phyloP scores from a whole-genome alignment of 2,113 vertebrate genomes.

The Accipiter virgatus region DNA sequence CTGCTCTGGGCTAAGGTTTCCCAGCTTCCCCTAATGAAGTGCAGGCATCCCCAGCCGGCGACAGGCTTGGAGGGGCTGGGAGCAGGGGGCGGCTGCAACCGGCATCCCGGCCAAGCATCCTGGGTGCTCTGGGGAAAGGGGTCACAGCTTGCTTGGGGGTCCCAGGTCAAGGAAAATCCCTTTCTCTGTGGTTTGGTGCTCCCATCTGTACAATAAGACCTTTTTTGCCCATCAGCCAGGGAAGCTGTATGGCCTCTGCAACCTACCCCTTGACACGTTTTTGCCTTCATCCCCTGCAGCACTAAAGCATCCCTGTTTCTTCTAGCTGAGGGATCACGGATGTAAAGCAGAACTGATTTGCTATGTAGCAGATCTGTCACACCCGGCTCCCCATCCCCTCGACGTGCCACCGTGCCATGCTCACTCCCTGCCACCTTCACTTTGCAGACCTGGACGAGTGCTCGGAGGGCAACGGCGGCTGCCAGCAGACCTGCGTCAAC shows the following conservation, averaged over 20 bases:
- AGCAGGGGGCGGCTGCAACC: not conserved
- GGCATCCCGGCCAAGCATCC: not conserved
- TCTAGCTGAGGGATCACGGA: not conserved
- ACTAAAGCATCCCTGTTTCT: not conserved
- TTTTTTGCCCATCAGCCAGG: not conserved
- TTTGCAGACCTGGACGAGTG: conserved; percentile 93
- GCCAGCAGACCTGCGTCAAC: conserved; percentile 97
- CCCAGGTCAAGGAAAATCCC: not conserved
- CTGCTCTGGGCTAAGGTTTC: conserved; percentile 25
- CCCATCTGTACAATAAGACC: not conserved
- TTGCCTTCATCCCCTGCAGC: not conserved
- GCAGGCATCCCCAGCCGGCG: not conserved
- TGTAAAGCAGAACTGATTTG: not conserved
- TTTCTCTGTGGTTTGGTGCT: not conserved
- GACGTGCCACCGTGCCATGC: rapidly evolving
- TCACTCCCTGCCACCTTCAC: not conserved
- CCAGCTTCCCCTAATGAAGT: conserved; percentile 38
- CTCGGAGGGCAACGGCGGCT: conserved; percentile 91
- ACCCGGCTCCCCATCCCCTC: rapidly evolving
- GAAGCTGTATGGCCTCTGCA: not conserved
- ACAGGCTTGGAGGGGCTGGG: not conserved
- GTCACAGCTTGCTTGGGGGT: not conserved
- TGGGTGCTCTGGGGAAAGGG: not conserved
- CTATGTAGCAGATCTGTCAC: not conserved
- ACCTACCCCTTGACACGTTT: not conserved